Evolutionary conservation across 1,140 invertebrate species (phyloP), one percentile per base, ranked within the genome.

Genomic region (Cepaea nemoralis): DNA sequence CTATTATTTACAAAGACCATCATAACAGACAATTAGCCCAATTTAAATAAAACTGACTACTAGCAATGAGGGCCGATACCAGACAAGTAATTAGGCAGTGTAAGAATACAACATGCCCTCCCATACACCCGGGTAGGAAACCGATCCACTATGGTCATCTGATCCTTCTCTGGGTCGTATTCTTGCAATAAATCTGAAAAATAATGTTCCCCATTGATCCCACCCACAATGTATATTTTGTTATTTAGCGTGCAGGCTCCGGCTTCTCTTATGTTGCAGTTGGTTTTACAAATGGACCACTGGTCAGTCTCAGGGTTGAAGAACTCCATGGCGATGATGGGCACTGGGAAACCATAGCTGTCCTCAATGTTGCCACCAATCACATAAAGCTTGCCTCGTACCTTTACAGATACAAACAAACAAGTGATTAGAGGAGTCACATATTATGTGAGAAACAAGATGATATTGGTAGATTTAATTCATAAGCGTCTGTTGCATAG

Each of bases 351-450:
- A 0, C 88, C 88, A 77, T 89, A 88, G 69, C 84, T 86, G 78
- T 90, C 89, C 81, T 90, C 88, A 63, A 89, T 87, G 82, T 90
- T 91, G 0, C 90, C 90, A 40, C 90, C 90, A 67, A 90, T 84
- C 27, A 89, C 86, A 79, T 87, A 91, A 31, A 91, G 82, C 76
- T 85, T 86, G 12, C 86, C 82, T 14, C 85, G 77, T 6, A 90
- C 80, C 73, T 76, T n/a, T 6, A 70, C 33, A 37, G n/a, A n/a
- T n/a, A n/a, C n/a, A n/a, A n/a, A n/a, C n/a, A n/a, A n/a, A n/a
- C n/a, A n/a, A n/a, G n/a, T n/a, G n/a, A n/a, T n/a, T n/a, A n/a
- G n/a, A n/a, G n/a, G n/a, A n/a, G n/a, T n/a, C n/a, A n/a, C n/a
- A n/a, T n/a, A n/a, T n/a, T n/a, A n/a, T n/a, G n/a, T n/a, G n/a